Percentiles rank a stretch among this genome's conserved stretches.
These are phyloP conservation scores for Cataglyphis livida DNA, from an alignment of 2,888 invertebrate genomes.

Conservation along the genomic window DNA sequence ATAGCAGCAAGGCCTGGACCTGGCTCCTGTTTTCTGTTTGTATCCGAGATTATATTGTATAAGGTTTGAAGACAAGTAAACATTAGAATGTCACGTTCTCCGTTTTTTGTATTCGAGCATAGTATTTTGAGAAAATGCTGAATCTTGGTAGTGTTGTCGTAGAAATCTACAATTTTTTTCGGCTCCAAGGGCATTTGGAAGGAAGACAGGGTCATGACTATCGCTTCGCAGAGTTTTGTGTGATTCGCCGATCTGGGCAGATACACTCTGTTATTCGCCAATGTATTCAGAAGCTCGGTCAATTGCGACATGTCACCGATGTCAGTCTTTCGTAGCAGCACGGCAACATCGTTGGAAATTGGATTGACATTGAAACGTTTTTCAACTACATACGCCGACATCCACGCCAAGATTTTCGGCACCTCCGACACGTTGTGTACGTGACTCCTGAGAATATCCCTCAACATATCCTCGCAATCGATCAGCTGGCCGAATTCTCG, in stretches of 20 bases:
- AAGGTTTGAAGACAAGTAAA: conserved; percentile 88
- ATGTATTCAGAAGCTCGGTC: conserved; percentile 68
- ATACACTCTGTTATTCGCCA: conserved; percentile 72
- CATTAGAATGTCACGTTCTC: conserved; percentile 85
- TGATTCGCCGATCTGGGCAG: conserved; percentile 68
- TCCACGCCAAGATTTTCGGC: conserved; percentile 78
- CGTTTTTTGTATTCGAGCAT: conserved; percentile 64
- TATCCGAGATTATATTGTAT: conserved; percentile 88
- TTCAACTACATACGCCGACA: conserved; percentile 76
- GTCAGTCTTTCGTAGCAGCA: conserved; percentile 69
- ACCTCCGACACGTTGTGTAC: conserved; percentile 75
- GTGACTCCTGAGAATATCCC: conserved; percentile 48
- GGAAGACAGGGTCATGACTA: conserved; percentile 75
- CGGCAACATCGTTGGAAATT: conserved; percentile 75
- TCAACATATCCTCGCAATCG: conserved; percentile 58
- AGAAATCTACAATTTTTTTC: conserved; percentile 68
- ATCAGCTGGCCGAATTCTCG: conserved; percentile 44
- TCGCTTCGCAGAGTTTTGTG: conserved; percentile 75
- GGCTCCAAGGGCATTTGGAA: conserved; percentile 70
- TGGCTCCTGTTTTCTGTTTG: conserved; percentile 86
- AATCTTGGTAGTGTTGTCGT: conserved; percentile 70
- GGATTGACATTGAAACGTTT: conserved; percentile 65
- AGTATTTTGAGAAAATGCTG: conserved; percentile 69
- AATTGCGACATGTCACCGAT: conserved; percentile 73
- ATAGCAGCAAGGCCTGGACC: conserved; percentile 88